Percentiles rank a stretch among this genome's conserved stretches.
These are phyloP conservation scores for Girardia tigrina DNA, from an alignment of 2,888 invertebrate genomes.

Conservation along the genomic window DNA sequence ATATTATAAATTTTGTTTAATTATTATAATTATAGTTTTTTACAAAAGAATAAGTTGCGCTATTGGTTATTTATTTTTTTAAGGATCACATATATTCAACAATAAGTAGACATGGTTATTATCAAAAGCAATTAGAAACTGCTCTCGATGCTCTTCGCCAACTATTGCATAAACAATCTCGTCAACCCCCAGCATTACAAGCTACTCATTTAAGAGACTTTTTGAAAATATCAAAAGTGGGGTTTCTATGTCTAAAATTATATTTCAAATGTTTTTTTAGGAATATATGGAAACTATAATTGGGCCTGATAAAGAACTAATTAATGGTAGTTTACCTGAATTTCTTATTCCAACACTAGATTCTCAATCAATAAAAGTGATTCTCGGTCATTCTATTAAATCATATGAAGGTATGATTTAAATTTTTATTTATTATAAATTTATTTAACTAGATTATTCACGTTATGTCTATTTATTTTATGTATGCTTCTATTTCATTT, in stretches of 20 bases:
- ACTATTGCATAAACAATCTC: constrained; percentile 52
- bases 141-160: constrained; percentile 65
- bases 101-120: constrained; percentile 73
- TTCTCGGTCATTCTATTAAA: constrained; percentile 52
- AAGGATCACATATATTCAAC: constrained; percentile 83
- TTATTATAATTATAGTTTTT: no score
- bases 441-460: no score
- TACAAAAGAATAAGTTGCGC: no score
- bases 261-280: constrained; percentile 38
- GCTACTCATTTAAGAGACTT: constrained; percentile 68
- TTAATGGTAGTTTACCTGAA: constrained; percentile 53
- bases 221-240: constrained; percentile 68
- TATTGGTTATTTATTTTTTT: no score
- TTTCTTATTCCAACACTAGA: constrained; percentile 65
- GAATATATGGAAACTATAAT: constrained; percentile 44
- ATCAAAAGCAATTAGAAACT: constrained; percentile 61
- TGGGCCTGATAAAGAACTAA: constrained; percentile 41
- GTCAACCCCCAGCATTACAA: constrained; percentile 49
- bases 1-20: no score
- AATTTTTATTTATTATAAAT: background rate
- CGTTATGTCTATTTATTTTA: no score
- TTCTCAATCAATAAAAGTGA: constrained; percentile 60
- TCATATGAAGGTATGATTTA: constrained; percentile 5
- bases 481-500: no score
- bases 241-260: background rate